These are phyloP conservation scores for Manis crassicaudata DNA, from an alignment of 2,797 vertebrate species.

Conservation along the genomic window DNA sequence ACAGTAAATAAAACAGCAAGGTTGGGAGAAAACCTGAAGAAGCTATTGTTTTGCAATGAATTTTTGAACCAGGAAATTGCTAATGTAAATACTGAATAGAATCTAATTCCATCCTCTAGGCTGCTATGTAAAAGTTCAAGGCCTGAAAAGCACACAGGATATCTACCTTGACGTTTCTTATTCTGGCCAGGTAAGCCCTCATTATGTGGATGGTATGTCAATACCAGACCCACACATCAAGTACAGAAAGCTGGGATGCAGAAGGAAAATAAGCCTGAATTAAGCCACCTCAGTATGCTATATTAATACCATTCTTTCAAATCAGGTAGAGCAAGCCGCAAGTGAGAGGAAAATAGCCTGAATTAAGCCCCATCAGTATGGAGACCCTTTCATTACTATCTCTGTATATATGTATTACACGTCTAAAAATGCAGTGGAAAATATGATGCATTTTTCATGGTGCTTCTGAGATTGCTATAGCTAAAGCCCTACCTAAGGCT, in stretches of 20 bases:
- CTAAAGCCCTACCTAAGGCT: constrained; percentile 44
- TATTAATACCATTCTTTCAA: background rate
- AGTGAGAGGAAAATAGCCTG: constrained; percentile 37
- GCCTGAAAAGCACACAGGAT: background rate
- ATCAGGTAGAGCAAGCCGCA: background rate
- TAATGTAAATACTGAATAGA: constrained; percentile 42
- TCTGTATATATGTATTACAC: background rate
- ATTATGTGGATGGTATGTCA: constrained; percentile 10
- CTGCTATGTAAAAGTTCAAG: background rate
- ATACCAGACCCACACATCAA: background rate
- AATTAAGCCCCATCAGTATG: constrained; percentile 23
- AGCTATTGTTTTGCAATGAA: constrained; percentile 8
- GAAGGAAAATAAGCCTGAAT: constrained; percentile 18
- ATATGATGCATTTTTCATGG: constrained; percentile 41
- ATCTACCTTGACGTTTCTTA: background rate
- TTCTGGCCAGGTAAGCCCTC: background rate
- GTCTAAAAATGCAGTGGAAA: constrained; percentile 33
- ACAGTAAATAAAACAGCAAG: constrained; percentile 24
- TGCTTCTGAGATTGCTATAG: constrained; percentile 30
- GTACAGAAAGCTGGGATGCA: background rate
- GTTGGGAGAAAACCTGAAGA: background rate
- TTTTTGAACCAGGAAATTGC: constrained; percentile 31
- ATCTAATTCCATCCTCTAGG: constrained; percentile 4
- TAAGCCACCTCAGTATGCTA: background rate
- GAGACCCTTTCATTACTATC: constrained; percentile 5